phyloP scores from a whole-genome alignment of 30 jellyfish, hydroid and myxozoan species.

The Aurelia aurita region DNA sequence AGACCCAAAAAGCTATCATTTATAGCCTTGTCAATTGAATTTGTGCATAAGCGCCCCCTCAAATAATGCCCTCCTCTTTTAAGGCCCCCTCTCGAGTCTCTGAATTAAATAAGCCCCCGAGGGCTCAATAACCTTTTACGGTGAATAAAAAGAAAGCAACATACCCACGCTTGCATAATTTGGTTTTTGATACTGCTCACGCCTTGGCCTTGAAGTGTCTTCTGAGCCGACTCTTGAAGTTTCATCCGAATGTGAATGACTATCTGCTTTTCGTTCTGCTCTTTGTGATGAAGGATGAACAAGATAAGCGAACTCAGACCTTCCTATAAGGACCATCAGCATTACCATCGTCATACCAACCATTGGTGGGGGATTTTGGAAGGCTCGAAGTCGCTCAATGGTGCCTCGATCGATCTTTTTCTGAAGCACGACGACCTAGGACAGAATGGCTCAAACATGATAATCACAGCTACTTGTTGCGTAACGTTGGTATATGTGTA shows the following conservation, averaged over 20 bases:
- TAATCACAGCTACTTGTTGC: no score
- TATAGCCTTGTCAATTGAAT: no score
- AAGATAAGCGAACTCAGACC: slow-evolving; percentile 80
- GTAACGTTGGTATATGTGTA: no score
- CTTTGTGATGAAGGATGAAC: slow-evolving; percentile 41
- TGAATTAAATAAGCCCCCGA: no score
- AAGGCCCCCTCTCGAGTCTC: no score
- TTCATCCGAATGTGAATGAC: slow-evolving; percentile 45
- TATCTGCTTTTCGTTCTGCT: slow-evolving; percentile 53
- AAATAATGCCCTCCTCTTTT: no score
- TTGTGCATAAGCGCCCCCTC: no score
- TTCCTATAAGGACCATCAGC: slow-evolving; percentile 81
- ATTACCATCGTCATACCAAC: slow-evolving; percentile 86
- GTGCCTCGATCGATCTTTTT: slow-evolving; percentile 82
- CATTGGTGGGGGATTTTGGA: slow-evolving; percentile 86
- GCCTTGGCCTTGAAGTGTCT: slow-evolving; percentile 58
- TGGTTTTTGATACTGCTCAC: slow-evolving; percentile 30
- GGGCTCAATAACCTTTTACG: no score
- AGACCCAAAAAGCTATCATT: no score
- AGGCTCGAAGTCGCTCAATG: slow-evolving; percentile 87
- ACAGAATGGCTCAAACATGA: no score
- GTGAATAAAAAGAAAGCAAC: no score
- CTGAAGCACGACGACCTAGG: slow-evolving; percentile 56
- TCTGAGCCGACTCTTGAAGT: slow-evolving; percentile 75
- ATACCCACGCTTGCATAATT: slow-evolving; percentile 39